Conservation (phyloP, 2,797 vertebrate genomes). For the Pipistrellus pygmaeus region DNA sequence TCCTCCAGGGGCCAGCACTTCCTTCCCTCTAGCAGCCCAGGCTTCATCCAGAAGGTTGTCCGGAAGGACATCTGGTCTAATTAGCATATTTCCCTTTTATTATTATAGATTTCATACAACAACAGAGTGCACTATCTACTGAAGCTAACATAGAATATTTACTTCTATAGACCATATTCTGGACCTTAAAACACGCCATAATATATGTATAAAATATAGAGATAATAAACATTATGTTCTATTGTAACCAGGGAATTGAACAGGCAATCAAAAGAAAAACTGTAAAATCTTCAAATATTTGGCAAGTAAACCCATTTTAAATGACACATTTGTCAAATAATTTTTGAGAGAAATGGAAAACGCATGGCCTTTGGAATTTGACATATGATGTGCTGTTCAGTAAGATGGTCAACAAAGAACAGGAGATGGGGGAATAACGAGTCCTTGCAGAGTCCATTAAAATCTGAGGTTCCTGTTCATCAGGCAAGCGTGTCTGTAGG, state of each 20-base stretch:
- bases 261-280: neutral
- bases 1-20: too few relatives aligned
- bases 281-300: neutral
- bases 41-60: too few relatives aligned
- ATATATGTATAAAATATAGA: neutral
- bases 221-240: neutral
- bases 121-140: neutral
- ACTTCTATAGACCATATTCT: neutral
- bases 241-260: neutral
- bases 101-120: neutral
- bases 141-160: neutral
- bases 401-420: neutral
- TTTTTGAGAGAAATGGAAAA: neutral
- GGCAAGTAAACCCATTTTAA: neutral
- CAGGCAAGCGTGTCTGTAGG: fast-evolving
- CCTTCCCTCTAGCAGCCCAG: too few relatives aligned
- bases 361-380: neutral
- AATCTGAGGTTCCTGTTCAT: neutral
- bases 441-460: neutral
- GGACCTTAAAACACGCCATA: neutral
- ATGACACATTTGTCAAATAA: neutral
- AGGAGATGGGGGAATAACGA: neutral
- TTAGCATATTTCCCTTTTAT: too few relatives aligned
- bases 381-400: fast-evolving
- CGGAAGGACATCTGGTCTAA: too few relatives aligned